Percentiles rank a stretch among this genome's conserved stretches.
These are phyloP conservation scores for Drosophila guanche DNA, from an alignment of 1,140 invertebrate species.

Conservation along the genomic window DNA sequence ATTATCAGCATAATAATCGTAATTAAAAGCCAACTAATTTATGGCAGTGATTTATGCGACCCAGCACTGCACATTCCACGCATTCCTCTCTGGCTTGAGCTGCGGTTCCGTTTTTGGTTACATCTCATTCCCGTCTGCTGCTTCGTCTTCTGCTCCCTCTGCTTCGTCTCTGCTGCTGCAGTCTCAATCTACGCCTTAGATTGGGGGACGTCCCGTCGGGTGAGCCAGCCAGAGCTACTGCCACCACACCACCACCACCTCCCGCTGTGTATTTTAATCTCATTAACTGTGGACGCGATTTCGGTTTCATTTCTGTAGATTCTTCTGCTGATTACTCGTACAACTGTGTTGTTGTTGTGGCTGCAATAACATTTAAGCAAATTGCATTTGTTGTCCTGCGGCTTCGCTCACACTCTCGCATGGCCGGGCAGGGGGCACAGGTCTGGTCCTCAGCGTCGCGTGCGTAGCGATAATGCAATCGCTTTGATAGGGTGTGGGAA, in stretches of 20 bases:
- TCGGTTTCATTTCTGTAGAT: conserved; percentile 17
- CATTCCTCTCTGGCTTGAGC: conserved; percentile 28
- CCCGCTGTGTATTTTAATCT: conserved; percentile 76
- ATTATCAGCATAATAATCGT: conserved; percentile 83
- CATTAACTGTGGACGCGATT: conserved; percentile 71
- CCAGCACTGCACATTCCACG: conserved; percentile 13
- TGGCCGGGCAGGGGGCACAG: no score
- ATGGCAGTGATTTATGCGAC: conserved; percentile 78
- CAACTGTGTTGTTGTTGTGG: conserved; percentile 50
- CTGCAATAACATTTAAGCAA: conserved; percentile 54
- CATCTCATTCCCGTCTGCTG: background rate
- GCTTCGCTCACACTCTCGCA: conserved; percentile 7
- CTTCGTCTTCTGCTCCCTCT: background rate
- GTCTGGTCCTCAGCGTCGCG: conserved; percentile 16
- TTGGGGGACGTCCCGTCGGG: conserved; percentile 50
- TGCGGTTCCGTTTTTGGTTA: background rate
- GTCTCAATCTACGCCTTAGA: conserved; percentile 40
- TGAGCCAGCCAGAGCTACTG: conserved; percentile 37
- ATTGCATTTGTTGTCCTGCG: conserved; percentile 63
- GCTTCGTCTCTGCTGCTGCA: background rate
- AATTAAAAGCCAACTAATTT: conserved; percentile 83
- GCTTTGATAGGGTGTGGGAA: no score
- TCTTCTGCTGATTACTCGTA: conserved; percentile 18
- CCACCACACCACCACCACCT: conserved; percentile 1
- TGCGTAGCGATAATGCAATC: conserved; percentile 26